Conservation (phyloP, 2,113 vertebrate genomes). For the Anser brachyrhynchus region DNA sequence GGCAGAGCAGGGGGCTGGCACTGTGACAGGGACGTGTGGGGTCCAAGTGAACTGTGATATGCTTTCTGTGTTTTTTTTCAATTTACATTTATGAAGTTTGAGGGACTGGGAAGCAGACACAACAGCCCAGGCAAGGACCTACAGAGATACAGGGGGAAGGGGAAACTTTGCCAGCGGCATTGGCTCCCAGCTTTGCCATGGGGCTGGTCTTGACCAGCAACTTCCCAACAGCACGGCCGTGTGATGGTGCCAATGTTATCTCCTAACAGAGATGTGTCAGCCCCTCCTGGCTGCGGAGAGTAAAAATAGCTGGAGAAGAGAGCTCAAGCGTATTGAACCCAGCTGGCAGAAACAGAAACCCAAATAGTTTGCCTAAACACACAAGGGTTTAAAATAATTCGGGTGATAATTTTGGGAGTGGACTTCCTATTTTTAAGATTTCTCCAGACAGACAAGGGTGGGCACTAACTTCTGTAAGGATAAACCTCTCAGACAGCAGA, state of each 20-base stretch:
- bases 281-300: slow-evolving; percentile 19
- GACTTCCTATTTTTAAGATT: neutral
- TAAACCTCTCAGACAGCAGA: neutral
- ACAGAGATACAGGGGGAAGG: neutral
- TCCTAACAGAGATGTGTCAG: slow-evolving; percentile 43
- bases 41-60: neutral
- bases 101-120: neutral
- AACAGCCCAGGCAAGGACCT: neutral
- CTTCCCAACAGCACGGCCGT: neutral
- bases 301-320: slow-evolving; percentile 32
- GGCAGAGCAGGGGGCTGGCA: neutral
- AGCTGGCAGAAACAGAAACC: slow-evolving; percentile 13
- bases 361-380: neutral
- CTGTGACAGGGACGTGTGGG: rapidly evolving
- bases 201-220: neutral
- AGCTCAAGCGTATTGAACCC: neutral
- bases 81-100: neutral
- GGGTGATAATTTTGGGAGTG: neutral
- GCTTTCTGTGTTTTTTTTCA: neutral
- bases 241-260: neutral
- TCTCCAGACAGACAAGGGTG: neutral
- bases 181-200: neutral
- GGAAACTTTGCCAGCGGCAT: neutral
- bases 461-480: neutral
- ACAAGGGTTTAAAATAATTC: neutral